Evolutionary conservation across 2,113 vertebrate genomes (phyloP), one percentile per base, ranked within the genome.

Genomic region (Crotophaga sulcirostris): DNA sequence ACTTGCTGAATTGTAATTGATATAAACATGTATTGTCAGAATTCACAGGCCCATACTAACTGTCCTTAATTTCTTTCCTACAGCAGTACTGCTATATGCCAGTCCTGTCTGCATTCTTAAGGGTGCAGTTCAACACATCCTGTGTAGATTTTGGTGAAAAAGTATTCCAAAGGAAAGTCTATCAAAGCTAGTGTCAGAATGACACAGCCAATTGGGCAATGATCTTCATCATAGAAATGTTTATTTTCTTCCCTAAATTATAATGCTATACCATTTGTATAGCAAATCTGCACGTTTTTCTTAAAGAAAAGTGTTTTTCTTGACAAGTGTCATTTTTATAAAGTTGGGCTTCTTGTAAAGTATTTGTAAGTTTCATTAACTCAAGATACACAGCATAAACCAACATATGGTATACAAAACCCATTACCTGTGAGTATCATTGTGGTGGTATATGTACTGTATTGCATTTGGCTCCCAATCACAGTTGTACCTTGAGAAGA

Each of bases 11-110:
- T 98, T 98, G 98, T 98, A 98, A 98, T 98, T 99, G 98, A 99
- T 99, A 99, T 99, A 99, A 98, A 99, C 98, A 99, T 98, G 98
- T 98, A 84, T 98, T 98, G 98, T 98, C 98, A 98, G 99, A 98
- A 99, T 99, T 99, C 99, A 99, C 99, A 99, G 99, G 99, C 99
- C 99, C 99, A 99, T 99, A 99, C 99, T 99, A 99, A 99, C 99
- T 99, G 99, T 99, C 99, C 99, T 99, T 99, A 99, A 99, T 99
- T 99, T 99, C 99, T 99, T 99, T 99, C 99, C 99, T 99, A 99
- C 99, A 99, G 99, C 99, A 99, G 99, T 99, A 99, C 99, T 99
- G 99, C 99, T 99, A 99, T 99, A 99, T 99, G 99, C 99, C 99
- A 99, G 99, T 99, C 99, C 99, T 99, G 99, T 99, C 99, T 99